Evolutionary conservation across 2,888 invertebrate species (phyloP).

Genomic region (Lissocephala sabroskyi): DNA sequence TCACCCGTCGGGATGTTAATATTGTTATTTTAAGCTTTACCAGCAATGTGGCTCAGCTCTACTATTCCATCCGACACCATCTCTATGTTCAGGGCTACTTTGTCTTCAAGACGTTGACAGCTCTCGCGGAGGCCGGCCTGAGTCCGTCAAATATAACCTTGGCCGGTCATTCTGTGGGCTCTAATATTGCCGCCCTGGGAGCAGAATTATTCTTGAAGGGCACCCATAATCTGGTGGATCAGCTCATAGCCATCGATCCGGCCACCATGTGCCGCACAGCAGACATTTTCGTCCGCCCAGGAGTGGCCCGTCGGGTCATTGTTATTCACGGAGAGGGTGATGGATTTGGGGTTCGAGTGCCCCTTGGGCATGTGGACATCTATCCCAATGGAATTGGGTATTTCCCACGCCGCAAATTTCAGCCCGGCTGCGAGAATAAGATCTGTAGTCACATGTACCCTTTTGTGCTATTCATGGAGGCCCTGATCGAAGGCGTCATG

Average conservation of each 20-base stretch:
- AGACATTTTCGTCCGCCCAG: conserved; percentile 50
- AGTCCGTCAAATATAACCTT: conserved; percentile 44
- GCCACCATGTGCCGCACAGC: conserved; percentile 59
- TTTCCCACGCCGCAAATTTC: conserved; percentile 55
- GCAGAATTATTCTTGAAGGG: conserved; percentile 45
- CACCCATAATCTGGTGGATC: conserved; percentile 43
- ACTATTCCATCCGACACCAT: conserved; percentile 65
- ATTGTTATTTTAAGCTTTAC: conserved; percentile 64
- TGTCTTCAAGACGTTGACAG: conserved; percentile 49
- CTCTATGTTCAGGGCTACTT: conserved; percentile 58
- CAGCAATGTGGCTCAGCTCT: conserved; percentile 55
- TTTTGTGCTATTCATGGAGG: conserved; percentile 66
- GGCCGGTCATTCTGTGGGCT: conserved; percentile 68
- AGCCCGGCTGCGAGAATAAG: conserved; percentile 63
- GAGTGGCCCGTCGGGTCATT: conserved; percentile 53
- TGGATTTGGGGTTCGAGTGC: conserved; percentile 54
- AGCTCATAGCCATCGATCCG: conserved; percentile 66
- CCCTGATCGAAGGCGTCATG: conserved; percentile 58
- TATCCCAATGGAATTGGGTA: conserved; percentile 68
- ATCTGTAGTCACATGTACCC: conserved; percentile 68
- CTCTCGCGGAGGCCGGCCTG: conserved; percentile 42
- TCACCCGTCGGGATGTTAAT: conserved; percentile 57
- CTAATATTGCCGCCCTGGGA: conserved; percentile 67
- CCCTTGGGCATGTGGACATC: conserved; percentile 61
- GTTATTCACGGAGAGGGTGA: conserved; percentile 67